These are phyloP conservation scores for Hippoglossus hippoglossus DNA, from an alignment of 2,797 vertebrate genomes.

Conservation along the genomic window DNA sequence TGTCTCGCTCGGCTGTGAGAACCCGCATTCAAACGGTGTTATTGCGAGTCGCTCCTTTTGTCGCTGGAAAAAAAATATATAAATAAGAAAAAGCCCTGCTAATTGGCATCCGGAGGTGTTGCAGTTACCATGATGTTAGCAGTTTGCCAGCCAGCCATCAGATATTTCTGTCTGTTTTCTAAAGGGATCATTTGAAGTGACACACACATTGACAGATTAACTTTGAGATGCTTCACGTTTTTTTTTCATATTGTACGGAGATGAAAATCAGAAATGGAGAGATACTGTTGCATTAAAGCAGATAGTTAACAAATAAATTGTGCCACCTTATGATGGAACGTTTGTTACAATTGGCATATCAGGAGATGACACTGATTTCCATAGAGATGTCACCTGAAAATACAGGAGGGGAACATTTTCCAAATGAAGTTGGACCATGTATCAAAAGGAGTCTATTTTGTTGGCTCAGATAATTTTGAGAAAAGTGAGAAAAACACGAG, in stretches of 20 bases:
- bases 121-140: conserved; percentile 25
- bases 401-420: neutral
- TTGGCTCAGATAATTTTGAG: neutral
- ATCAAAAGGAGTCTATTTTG: neutral
- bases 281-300: too few species aligned
- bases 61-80: neutral
- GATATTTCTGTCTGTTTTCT: conserved; percentile 15
- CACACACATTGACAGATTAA: conserved; percentile 3
- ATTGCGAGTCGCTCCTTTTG: conserved; percentile 35
- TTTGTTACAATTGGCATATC: too few species aligned
- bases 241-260: too few species aligned
- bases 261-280: too few species aligned
- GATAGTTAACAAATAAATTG: neutral
- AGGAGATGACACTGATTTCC: neutral
- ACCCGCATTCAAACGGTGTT: conserved; percentile 8
- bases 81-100: conserved; percentile 17
- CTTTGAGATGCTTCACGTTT: neutral
- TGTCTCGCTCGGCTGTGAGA: conserved; percentile 15
- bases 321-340: too few species aligned
- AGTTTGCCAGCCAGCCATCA: conserved; percentile 17
- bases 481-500: conserved; percentile 19
- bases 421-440: neutral
- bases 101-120: conserved; percentile 44
- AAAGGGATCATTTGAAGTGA: conserved; percentile 12
- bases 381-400: neutral